Percentiles rank a stretch among this genome's conserved stretches.
These are phyloP conservation scores for Euplagia quadripunctaria DNA, from an alignment of 2,888 invertebrate genomes.

Conservation along the genomic window DNA sequence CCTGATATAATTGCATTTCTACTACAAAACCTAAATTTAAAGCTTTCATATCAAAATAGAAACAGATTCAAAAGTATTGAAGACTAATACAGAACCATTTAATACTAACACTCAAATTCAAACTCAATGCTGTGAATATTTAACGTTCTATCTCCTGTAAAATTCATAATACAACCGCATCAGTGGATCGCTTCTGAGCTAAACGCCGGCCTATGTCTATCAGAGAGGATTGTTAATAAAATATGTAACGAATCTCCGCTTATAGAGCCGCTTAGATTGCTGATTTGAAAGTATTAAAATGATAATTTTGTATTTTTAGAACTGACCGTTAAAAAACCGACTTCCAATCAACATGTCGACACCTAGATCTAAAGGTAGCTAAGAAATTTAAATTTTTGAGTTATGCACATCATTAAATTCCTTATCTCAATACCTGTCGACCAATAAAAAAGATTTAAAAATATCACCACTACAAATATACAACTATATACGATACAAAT, in stretches of 20 bases:
- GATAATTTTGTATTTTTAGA: neutral
- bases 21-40: neutral
- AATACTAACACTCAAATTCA: conserved; percentile 23
- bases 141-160: conserved; percentile 36
- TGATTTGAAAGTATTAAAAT: conserved; percentile 11
- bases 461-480: no score
- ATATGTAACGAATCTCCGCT: conserved; percentile 38
- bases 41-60: neutral
- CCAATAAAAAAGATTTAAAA: no score
- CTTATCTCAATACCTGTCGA: no score
- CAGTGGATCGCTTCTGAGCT: conserved; percentile 32
- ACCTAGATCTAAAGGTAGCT: no score
- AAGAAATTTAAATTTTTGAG: no score
- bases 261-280: conserved; percentile 28
- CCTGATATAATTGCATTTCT: no score
- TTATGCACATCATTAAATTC: no score
- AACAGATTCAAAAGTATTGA: neutral
- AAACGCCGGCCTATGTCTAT: conserved; percentile 35
- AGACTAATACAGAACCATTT: conserved; percentile 8
- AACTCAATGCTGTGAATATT: conserved; percentile 41
- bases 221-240: conserved; percentile 28
- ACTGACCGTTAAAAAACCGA: neutral
- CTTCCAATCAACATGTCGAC: no score
- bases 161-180: conserved; percentile 47
- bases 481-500: no score